Conservation (phyloP, 1,140 invertebrate species). For the Aricia agestis region DNA sequence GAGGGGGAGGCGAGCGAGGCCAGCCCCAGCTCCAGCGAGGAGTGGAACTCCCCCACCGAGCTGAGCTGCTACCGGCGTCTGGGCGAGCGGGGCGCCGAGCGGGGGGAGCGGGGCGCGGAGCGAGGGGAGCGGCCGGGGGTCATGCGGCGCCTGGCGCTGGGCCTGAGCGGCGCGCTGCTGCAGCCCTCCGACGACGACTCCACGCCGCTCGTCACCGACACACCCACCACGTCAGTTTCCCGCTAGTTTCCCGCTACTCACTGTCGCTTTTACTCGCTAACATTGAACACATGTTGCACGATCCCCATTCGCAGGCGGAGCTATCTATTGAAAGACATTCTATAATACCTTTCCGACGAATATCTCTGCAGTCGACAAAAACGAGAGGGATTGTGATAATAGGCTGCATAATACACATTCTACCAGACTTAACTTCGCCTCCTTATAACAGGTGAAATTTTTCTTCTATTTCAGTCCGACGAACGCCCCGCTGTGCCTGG, state of each 20-base stretch:
- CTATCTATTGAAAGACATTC: no score
- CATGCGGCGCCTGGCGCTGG: slow-evolving; percentile 86
- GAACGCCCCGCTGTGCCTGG: slow-evolving; percentile 78
- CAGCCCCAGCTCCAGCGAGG: slow-evolving; percentile 87
- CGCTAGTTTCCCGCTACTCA: no score
- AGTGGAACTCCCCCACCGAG: slow-evolving; percentile 92
- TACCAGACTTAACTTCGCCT: no score
- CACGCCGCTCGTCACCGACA: slow-evolving; percentile 70
- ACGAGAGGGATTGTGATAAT: no score
- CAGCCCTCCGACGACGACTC: slow-evolving; percentile 73
- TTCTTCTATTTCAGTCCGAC: slow-evolving; percentile 68
- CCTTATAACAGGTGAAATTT: no score
- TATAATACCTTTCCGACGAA: no score
- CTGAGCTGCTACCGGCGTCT: slow-evolving; percentile 90
- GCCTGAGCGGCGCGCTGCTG: slow-evolving; percentile 77
- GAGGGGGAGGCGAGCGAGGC: slow-evolving; percentile 64
- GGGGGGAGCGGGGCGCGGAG: slow-evolving; percentile 82
- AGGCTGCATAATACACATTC: no score
- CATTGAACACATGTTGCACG: no score
- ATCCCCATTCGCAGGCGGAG: no score
- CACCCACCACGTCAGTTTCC: slow-evolving; percentile 67
- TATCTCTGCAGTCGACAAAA: no score
- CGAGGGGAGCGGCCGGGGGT: slow-evolving; percentile 84
- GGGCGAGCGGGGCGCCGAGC: slow-evolving; percentile 87
- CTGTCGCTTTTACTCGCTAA: no score